Evolutionary conservation across 1,140 invertebrate genomes (phyloP), one percentile per base, ranked within the genome.

Genomic region (Rhagoletis zephyria): DNA sequence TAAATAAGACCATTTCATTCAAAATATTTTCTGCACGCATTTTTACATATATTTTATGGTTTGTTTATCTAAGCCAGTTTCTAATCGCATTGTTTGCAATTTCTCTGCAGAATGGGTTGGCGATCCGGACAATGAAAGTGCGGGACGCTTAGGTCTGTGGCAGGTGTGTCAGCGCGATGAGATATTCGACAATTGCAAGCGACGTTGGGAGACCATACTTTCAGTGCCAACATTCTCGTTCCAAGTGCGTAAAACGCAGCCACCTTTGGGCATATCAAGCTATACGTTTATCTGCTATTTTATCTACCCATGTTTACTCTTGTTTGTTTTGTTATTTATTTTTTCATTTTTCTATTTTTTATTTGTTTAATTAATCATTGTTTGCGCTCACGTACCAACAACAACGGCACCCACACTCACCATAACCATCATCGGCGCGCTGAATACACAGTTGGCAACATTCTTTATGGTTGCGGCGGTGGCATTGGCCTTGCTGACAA

Each of bases 131-230:
- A 96, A 97, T 70, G 96, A 97, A 87, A 96, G 96, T 91, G 96
- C 97, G 0, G 98, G 97, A 16, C 97, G 97, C 93, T 97, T 98
- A 91, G 98, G 98, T 3, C 94, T 99, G n/a, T 98, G 97, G 96
- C 96, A 96, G 88, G 95, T 95, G 86, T 98, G 97, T 93, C 93
- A 95, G 91, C 95, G 94, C 19, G 95, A 95, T 87, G 95, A 96
- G 88, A 94, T 94, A 85, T 94, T 95, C 42, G 95, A 96, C 93
- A 95, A 96, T 85, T 99, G 98, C 91, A 95, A 95, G 89, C 97
- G 97, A 64, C 94, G 96, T 89, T 94, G 99, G 89, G 96, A 98
- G 89, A 97, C 98, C 91, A 96, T 98, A 88, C 94, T 95, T 56
- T 95, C 95, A 5, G 97, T 98, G 90, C 95, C 96, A 9, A 97